Evolutionary conservation across 2,113 vertebrate genomes (phyloP).

Genomic region (Rostratula benghalensis): DNA sequence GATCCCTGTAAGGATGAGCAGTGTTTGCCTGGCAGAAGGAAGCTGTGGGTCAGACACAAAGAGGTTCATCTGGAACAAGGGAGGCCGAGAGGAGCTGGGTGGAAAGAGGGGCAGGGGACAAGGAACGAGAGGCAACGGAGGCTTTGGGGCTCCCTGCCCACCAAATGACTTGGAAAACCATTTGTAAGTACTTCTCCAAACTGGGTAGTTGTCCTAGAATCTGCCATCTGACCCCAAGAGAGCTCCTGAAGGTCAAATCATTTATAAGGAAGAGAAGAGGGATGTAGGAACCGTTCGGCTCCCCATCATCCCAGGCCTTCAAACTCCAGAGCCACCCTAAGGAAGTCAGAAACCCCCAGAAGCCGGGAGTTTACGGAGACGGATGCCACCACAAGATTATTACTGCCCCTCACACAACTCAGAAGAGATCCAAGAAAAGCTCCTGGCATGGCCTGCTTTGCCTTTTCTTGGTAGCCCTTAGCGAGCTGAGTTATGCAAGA

Average conservation of each 20-base stretch:
- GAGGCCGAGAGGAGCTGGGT: neutral
- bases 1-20: rapidly evolving
- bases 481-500: constrained; percentile 18
- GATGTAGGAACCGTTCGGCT: rapidly evolving
- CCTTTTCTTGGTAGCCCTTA: neutral
- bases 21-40: neutral
- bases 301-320: neutral
- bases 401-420: neutral
- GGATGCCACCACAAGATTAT: neutral
- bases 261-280: neutral
- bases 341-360: neutral
- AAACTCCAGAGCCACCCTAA: neutral
- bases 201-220: neutral
- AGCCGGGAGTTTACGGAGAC: rapidly evolving
- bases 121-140: rapidly evolving
- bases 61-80: neutral
- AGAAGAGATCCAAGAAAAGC: neutral
- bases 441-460: neutral
- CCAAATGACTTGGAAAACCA: neutral
- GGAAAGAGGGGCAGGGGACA: rapidly evolving
- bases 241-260: neutral
- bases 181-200: neutral
- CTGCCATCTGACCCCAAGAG: neutral
- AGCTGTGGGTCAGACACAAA: neutral
- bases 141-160: neutral